Evolutionary conservation across 92 coral and sea anemone genomes (phyloP), one percentile per base, ranked within the genome.

Genomic region (Diadumene lineata): DNA sequence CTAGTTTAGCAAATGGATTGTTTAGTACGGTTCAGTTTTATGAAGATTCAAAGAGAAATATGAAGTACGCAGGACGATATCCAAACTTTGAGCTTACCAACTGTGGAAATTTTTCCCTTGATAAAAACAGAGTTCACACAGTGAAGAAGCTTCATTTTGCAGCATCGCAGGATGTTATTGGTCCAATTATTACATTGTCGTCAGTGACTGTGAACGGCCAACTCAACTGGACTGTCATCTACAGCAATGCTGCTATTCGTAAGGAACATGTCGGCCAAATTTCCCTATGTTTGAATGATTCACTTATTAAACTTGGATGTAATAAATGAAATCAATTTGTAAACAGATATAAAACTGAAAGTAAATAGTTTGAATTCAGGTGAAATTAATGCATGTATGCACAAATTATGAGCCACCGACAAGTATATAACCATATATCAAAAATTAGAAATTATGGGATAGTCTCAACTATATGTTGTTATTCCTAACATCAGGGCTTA

Each of bases 1-100:
- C 16, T 34, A 16, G 1, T 28, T 0, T 22, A 8, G 61, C 21
- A 28, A 27, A 61, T 31, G 28, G 53, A 70, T 43, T 55, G 7
- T 27, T 27, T 7, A 8, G 1, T 55, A 13, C 77, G 30, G 66
- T 24, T 7, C 26, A 34, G 22, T 25, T n/a, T 21, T 17, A 16
- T 13, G 66, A 56, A 23, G 24, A 3, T 8, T 50, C 55, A 10
- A 72, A 56, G 55, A 72, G 44, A 0, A 50, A 60, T 74, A 15
- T 31, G 15, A 26, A 27, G 18, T 30, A 56, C 68, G 82, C 82
- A 10, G 82, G 82, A 27, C 23, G 82, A 60, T 78, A 62, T 68
- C 58, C 68, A 18, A 57, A 57, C n/a, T 51, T 78, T 78, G 82
- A 78, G 50, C 66, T 78, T 9, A 53, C 68, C 19, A 78, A 57